Evolutionary conservation across 2,113 vertebrate genomes (phyloP).

Genomic region (Labrus mixtus): DNA sequence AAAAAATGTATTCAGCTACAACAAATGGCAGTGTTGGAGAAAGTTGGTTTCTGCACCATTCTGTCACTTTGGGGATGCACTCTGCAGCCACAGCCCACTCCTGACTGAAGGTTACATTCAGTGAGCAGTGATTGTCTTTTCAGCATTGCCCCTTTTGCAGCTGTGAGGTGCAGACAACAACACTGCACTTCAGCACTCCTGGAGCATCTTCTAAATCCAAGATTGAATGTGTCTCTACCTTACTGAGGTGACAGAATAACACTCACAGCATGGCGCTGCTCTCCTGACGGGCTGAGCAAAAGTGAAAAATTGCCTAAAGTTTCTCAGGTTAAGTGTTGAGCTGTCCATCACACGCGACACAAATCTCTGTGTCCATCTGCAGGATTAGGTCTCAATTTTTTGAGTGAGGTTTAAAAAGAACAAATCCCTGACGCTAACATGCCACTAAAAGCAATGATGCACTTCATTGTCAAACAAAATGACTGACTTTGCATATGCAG

Average conservation of each 20-base stretch:
- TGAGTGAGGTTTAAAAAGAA: no score
- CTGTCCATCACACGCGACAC: conserved; percentile 11
- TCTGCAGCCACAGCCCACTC: conserved; percentile 19
- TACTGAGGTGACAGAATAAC: conserved; percentile 22
- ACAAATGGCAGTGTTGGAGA: no score
- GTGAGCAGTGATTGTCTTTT: neutral
- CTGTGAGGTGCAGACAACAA: conserved; percentile 7
- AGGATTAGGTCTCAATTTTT: neutral
- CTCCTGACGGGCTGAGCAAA: conserved; percentile 4
- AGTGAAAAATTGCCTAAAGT: neutral
- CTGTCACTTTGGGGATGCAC: neutral
- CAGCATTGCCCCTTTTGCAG: conserved; percentile 9
- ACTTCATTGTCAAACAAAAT: no score
- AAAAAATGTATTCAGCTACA: no score
- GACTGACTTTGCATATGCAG: no score
- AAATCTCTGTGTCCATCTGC: neutral
- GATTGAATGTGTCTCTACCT: neutral
- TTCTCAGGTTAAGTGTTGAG: conserved; percentile 10
- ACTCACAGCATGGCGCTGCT: conserved; percentile 2
- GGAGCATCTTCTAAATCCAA: conserved; percentile 19
- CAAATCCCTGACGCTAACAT: no score
- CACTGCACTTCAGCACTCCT: neutral
- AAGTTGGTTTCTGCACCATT: conserved; percentile 4
- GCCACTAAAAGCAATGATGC: no score
- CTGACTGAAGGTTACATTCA: neutral